Conservation (phyloP, 2,113 vertebrate genomes). For the Scytalopus superciliaris region DNA sequence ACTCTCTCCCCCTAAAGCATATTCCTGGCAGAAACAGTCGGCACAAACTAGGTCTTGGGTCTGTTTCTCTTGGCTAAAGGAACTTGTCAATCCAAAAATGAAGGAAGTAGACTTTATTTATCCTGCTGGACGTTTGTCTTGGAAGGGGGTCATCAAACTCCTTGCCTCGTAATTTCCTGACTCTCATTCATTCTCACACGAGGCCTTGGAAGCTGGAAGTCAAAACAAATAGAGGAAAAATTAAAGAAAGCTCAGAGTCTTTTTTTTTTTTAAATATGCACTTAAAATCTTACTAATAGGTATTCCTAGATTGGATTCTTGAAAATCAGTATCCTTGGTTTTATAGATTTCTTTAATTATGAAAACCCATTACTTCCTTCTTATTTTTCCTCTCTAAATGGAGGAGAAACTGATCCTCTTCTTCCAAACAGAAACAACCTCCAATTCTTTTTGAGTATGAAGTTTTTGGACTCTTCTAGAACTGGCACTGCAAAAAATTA, state of each 20-base stretch:
- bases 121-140: neutral
- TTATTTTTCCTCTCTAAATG: neutral
- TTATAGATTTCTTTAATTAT: neutral
- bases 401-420: neutral
- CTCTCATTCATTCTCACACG: neutral
- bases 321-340: neutral
- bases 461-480: neutral
- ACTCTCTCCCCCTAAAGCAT: neutral
- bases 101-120: conserved; percentile 3
- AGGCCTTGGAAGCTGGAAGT: neutral
- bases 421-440: neutral
- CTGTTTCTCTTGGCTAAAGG: conserved; percentile 43
- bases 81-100: neutral
- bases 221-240: neutral
- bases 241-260: neutral
- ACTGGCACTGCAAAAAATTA: neutral
- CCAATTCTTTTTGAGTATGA: neutral
- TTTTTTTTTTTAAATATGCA: too few species aligned
- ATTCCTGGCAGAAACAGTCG: neutral
- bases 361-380: neutral
- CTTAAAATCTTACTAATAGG: neutral
- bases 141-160: neutral
- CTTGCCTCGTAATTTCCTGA: neutral
- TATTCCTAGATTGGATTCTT: neutral
- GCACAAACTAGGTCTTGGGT: neutral